Conservation (phyloP, 2,888 invertebrate species). For the Dinocampus coccinellae region DNA sequence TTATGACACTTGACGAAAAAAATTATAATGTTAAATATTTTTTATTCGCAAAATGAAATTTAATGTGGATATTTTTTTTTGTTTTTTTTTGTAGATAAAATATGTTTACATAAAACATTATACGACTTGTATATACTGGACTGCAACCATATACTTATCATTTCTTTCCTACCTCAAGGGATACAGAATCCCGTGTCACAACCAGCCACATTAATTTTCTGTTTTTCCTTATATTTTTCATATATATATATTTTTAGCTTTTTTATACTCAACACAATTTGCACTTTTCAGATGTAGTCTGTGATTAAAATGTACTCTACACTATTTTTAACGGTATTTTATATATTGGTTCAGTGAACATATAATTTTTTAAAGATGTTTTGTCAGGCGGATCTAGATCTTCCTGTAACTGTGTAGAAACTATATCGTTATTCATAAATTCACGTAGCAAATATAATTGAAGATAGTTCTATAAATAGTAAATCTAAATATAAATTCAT, state of each 20-base stretch:
- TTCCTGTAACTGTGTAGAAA: neutral
- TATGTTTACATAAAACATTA: no score
- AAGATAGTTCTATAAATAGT: no score
- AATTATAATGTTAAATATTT: no score
- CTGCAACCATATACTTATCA: neutral
- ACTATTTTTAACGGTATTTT: neutral
- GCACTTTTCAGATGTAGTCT: neutral
- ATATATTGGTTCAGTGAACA: neutral
- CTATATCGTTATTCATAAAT: neutral
- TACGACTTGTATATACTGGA: neutral
- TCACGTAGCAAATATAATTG: no score
- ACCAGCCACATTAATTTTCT: neutral
- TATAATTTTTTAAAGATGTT: neutral
- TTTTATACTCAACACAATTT: neutral
- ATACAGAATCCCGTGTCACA: neutral
- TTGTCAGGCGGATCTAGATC: neutral
- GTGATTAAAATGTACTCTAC: conserved; percentile 11
- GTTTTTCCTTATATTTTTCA: neutral
- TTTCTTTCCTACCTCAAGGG: neutral
- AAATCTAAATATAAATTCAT: no score
- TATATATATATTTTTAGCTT: neutral
- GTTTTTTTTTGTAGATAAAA: neutral
- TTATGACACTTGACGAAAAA: no score
- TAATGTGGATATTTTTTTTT: neutral
- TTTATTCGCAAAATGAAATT: no score